Conservation (phyloP, 2,888 invertebrate species). For the Hypomecis punctinalis region DNA sequence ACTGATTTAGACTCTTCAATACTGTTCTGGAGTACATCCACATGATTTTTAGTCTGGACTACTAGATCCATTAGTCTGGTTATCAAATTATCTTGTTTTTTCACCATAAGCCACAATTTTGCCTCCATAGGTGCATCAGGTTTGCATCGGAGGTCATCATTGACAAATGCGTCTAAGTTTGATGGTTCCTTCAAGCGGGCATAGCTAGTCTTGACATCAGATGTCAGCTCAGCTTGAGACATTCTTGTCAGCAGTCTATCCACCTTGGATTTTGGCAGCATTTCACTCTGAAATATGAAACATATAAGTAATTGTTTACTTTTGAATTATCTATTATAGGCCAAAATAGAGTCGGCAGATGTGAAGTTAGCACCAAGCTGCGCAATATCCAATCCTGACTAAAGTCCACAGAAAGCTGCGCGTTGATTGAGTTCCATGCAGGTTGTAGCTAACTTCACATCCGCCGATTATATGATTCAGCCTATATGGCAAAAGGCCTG, state of each 20-base stretch:
- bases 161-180: slow-evolving; percentile 63
- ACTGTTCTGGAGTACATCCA: slow-evolving; percentile 65
- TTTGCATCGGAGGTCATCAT: slow-evolving; percentile 64
- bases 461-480: no score
- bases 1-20: slow-evolving; percentile 57
- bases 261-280: slow-evolving; percentile 51
- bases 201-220: slow-evolving; percentile 64
- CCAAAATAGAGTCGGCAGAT: no score
- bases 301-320: neutral
- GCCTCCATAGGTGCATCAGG: slow-evolving; percentile 65
- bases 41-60: slow-evolving; percentile 66
- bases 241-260: slow-evolving; percentile 62
- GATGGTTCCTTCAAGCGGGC: slow-evolving; percentile 62
- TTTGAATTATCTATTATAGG: no score
- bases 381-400: no score
- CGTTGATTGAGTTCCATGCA: no score
- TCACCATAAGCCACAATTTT: slow-evolving; percentile 71
- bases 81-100: slow-evolving; percentile 74
- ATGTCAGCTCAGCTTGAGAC: slow-evolving; percentile 65
- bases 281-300: slow-evolving; percentile 34
- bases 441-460: no score
- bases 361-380: neutral
- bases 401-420: no score
- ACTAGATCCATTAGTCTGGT: slow-evolving; percentile 65
- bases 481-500: no score